Percentiles rank a stretch among this genome's conserved stretches.
Conservation (phyloP, 2,888 invertebrate genomes). For the Trypoxylon attenuatum region DNA sequence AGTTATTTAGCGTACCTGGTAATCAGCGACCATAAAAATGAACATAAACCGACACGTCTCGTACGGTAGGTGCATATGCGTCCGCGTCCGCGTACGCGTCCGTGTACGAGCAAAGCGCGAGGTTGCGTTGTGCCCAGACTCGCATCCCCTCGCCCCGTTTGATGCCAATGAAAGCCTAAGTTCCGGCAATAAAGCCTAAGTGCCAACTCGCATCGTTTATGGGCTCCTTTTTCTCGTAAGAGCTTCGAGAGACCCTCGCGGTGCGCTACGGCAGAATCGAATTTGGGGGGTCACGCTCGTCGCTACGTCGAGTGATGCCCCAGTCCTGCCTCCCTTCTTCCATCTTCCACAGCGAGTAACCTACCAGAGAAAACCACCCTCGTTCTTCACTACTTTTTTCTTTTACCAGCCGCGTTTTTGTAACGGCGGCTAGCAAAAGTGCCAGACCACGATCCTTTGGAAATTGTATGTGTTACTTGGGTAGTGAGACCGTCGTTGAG, state of each 20-base stretch:
- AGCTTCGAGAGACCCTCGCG: conserved; percentile 26
- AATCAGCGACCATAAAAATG: conserved; percentile 68
- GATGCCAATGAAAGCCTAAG: conserved; percentile 53
- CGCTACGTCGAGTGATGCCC: no score
- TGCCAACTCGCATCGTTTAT: conserved; percentile 56
- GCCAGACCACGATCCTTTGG: no score
- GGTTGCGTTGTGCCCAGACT: no score
- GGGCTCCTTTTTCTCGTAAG: conserved; percentile 42
- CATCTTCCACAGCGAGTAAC: neutral
- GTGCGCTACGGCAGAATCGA: conserved; percentile 45
- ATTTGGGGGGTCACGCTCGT: conserved; percentile 33
- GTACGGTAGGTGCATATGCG: conserved; percentile 36
- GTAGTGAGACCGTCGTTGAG: no score
- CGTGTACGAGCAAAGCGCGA: no score
- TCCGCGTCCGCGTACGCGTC: conserved; percentile 7
- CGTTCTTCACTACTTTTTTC: no score
- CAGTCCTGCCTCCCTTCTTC: no score
- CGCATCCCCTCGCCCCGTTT: conserved; percentile 24
- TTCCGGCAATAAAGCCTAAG: conserved; percentile 55
- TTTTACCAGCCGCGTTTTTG: no score
- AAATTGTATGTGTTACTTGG: no score
- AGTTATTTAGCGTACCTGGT: conserved; percentile 66
- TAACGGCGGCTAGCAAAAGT: no score
- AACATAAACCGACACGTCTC: conserved; percentile 64
- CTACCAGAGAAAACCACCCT: conserved; percentile 4